Evolutionary conservation across 2,888 invertebrate species (phyloP).

Genomic region (Bellardia pandia): DNA sequence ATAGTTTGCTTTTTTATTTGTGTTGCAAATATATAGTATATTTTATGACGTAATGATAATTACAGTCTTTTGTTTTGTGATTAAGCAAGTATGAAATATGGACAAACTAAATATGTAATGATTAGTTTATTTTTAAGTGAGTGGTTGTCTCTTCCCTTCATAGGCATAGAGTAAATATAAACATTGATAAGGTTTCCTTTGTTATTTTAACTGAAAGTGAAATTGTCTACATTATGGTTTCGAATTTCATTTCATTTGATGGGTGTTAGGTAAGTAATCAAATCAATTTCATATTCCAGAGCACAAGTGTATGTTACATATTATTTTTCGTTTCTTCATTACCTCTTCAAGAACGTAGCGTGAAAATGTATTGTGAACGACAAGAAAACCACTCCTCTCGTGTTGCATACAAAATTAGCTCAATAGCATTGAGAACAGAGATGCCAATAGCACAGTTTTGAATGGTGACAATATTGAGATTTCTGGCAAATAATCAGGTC

Average conservation of each 20-base stretch:
- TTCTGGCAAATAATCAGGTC: too few relatives aligned
- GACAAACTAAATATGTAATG: constrained; percentile 14
- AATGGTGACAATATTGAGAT: too few relatives aligned
- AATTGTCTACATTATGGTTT: background rate
- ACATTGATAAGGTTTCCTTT: constrained; percentile 35
- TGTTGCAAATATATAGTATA: background rate
- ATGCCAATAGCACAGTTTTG: background rate
- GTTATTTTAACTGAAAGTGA: constrained; percentile 40
- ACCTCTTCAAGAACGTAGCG: background rate
- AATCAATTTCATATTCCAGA: background rate
- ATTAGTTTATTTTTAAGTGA: constrained; percentile 16
- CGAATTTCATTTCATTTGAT: background rate
- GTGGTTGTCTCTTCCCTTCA: constrained; percentile 1
- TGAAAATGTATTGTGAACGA: constrained; percentile 39
- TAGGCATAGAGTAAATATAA: constrained; percentile 13
- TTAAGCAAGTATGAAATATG: constrained; percentile 32
- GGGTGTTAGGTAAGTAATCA: background rate
- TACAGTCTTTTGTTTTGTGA: constrained; percentile 3
- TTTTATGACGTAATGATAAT: constrained; percentile 20
- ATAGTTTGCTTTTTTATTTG: constrained; percentile 16
- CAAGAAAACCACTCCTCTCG: constrained; percentile 47
- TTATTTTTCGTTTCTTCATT: background rate
- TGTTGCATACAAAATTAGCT: background rate
- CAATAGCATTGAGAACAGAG: background rate
- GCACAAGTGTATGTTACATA: background rate